Evolutionary conservation across 2,113 vertebrate genomes (phyloP).

Genomic region (Centropus bengalensis): DNA sequence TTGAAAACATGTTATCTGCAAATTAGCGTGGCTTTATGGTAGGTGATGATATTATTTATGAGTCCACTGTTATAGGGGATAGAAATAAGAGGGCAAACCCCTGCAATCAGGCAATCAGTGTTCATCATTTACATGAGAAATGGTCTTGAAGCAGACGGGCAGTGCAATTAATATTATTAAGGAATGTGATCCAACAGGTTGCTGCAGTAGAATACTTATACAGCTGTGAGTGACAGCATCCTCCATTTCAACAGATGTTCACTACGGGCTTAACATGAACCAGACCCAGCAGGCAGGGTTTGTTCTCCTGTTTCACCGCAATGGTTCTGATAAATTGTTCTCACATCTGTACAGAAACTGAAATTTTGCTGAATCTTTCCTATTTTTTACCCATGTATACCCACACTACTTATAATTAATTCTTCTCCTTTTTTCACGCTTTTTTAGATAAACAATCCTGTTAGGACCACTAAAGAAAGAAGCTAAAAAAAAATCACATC

Average conservation of each 20-base stretch:
- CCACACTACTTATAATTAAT: not conserved
- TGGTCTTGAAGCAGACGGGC: not conserved
- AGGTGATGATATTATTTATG: not conserved
- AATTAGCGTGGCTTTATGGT: not conserved
- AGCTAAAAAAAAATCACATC: conserved; percentile 67
- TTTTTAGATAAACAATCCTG: conserved; percentile 64
- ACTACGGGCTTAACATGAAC: accelerated
- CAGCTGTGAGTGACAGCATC: not conserved
- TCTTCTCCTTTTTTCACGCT: not conserved
- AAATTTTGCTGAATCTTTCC: not conserved
- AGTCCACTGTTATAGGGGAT: not conserved
- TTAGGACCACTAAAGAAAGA: conserved; percentile 21
- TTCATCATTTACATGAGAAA: not conserved
- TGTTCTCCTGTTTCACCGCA: not conserved
- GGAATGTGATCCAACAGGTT: not conserved
- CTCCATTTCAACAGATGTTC: not conserved
- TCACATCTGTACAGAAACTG: not conserved
- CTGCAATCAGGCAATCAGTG: not conserved
- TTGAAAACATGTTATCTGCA: not conserved
- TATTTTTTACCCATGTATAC: not conserved
- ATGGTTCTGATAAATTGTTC: not conserved
- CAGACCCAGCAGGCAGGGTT: not conserved
- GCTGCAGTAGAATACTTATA: not conserved
- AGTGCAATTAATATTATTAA: not conserved
- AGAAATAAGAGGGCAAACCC: not conserved